phyloP scores from a whole-genome alignment of 2,113 vertebrate species.

The Acrocephalus arundinaceus region DNA sequence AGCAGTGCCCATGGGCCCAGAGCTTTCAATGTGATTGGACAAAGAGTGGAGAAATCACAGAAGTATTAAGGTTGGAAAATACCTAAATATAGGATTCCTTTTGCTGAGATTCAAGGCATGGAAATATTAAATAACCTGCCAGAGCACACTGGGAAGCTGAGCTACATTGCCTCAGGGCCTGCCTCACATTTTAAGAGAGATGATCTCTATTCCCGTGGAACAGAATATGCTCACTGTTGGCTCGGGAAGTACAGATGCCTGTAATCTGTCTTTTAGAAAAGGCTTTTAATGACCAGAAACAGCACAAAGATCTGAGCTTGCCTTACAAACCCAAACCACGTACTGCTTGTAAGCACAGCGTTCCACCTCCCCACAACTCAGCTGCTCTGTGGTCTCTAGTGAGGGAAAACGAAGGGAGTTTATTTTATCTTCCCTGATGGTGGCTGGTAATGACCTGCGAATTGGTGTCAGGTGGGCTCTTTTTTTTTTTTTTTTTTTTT shows the following conservation, averaged over 20 bases:
- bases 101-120: neutral
- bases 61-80: neutral
- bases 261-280: neutral
- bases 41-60: neutral
- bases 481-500: neutral
- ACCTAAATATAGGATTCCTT: neutral
- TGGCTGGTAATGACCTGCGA: conserved; percentile 16
- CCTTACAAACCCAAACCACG: neutral
- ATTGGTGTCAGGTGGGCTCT: conserved; percentile 1
- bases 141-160: conserved; percentile 20
- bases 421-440: conserved; percentile 22
- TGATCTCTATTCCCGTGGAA: neutral
- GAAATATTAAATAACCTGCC: conserved; percentile 26
- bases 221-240: neutral
- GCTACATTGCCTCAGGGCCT: neutral
- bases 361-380: neutral
- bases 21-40: neutral
- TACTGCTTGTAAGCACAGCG: neutral
- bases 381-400: neutral
- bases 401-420: neutral
- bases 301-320: neutral
- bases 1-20: neutral
- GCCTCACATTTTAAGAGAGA: neutral
- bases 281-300: neutral
- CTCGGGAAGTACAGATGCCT: neutral